Percentiles rank a stretch among this genome's conserved stretches.
phyloP scores from a whole-genome alignment of 1,140 invertebrate species.

The Eufriesea mexicana region DNA sequence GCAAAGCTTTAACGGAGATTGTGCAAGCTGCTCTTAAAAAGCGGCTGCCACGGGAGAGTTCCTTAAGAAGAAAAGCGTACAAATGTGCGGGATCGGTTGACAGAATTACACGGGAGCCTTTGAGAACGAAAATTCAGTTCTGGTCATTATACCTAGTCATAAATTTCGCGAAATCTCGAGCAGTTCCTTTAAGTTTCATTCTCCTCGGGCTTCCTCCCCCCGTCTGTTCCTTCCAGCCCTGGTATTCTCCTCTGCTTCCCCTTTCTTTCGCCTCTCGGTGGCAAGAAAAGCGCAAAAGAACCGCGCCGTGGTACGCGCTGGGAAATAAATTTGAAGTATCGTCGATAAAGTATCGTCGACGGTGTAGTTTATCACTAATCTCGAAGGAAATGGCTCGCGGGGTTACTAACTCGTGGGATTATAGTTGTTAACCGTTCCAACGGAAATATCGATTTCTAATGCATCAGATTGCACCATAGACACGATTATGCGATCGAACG shows the following conservation, averaged over 20 bases:
- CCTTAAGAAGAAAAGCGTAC: constrained; percentile 9
- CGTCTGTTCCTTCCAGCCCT: neutral
- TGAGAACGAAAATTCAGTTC: constrained; percentile 3
- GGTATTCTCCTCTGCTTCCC: too few relatives aligned
- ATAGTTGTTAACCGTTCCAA: neutral
- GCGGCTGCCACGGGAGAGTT: neutral
- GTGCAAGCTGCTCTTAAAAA: constrained; percentile 21
- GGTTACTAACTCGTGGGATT: neutral
- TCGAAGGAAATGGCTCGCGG: neutral
- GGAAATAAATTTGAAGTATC: constrained; percentile 19
- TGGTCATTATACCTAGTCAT: constrained; percentile 24
- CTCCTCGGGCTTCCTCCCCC: neutral
- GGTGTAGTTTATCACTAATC: constrained; percentile 16
- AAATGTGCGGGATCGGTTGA: constrained; percentile 16
- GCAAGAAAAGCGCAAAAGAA: constrained; percentile 7
- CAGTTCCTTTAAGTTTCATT: constrained; percentile 24
- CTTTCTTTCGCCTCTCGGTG: neutral
- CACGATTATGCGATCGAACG: neutral
- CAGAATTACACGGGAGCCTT: constrained; percentile 4
- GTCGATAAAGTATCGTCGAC: neutral
- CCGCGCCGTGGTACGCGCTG: neutral
- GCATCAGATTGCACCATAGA: neutral
- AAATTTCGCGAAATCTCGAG: constrained; percentile 26
- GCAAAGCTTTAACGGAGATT: neutral
- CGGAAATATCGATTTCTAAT: constrained; percentile 17